Evolutionary conservation across 1,140 invertebrate species (phyloP), one percentile per base, ranked within the genome.

Genomic region (Euglossa dilemma): DNA sequence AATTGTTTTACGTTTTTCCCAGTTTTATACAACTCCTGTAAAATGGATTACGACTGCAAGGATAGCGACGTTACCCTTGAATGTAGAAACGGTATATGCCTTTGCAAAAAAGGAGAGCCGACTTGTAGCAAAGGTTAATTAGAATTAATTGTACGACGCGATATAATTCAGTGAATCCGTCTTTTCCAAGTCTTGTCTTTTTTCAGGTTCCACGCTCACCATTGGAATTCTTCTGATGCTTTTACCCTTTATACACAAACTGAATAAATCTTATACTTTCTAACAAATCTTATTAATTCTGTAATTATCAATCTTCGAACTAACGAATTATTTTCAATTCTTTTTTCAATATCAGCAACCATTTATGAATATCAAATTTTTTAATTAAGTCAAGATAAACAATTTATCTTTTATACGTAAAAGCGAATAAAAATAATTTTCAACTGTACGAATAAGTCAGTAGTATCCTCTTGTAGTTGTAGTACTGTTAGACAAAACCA

Each of bases 111-210:
- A 25, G 88, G 83, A 50, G 66, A 85, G 11, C 6, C 59, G n/a
- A 28, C 11, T 18, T 90, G 84, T 66, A 80, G 52, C 54, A 86
- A 80, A 87, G 89, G 89, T 91, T 82, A 89, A 87, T 78, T 64
- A 45, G 16, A 12, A 18, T 83, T 80, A 83, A 78, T 80, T 67
- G 47, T 25, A 36, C 23, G 64, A 72, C 20, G 66, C 74, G 16
- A 82, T 52, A 47, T 57, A 71, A 75, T 87, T 72, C 36, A 28
- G 50, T 25, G 67, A 64, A 67, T 8, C 0, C 3, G 3, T 74
- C 74, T 71, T 70, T 52, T 18, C 7, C 18, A 7, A 69, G 25
- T 25, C 6, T 6, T 16, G 7, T 61, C 12, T 71, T 28, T 16
- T 71, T 71, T 71, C 25, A 71, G 69, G 45, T 28, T 52, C 25